Conservation (phyloP, 2,888 invertebrate species). For the Chesias legatella region DNA sequence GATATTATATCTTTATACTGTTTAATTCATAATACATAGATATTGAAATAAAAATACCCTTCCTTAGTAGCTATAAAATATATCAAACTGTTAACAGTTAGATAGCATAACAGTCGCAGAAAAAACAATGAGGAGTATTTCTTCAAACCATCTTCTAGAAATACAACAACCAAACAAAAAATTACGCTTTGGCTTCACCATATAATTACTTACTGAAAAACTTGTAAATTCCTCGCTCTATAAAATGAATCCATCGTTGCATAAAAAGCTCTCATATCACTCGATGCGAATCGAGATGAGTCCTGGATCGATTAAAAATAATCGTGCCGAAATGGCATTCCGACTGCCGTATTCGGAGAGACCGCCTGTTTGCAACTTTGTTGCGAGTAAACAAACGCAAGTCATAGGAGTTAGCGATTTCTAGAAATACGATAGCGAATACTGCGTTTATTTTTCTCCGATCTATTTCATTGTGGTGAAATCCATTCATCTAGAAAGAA, state of each 20-base stretch:
- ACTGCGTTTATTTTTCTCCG: too few species aligned
- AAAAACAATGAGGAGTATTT: too few species aligned
- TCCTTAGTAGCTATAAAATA: too few species aligned
- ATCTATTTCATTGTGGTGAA: too few species aligned
- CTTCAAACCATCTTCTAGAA: too few species aligned
- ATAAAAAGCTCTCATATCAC: background rate
- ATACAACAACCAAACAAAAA: background rate
- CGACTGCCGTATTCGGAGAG: slow-evolving; percentile 41
- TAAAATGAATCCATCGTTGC: background rate
- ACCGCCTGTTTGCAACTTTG: slow-evolving; percentile 44
- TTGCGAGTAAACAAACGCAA: slow-evolving; percentile 40
- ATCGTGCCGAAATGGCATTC: slow-evolving; percentile 44
- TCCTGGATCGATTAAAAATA: slow-evolving; percentile 36
- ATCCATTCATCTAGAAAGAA: too few species aligned
- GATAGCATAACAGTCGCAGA: too few species aligned
- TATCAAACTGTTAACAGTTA: too few species aligned
- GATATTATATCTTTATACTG: too few species aligned
- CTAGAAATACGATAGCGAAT: too few species aligned
- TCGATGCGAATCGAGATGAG: slow-evolving; percentile 14
- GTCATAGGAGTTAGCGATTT: slow-evolving; percentile 28
- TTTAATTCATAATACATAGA: too few species aligned
- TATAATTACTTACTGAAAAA: background rate
- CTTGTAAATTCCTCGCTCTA: background rate
- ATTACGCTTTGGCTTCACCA: background rate
- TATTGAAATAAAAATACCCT: too few species aligned